Base-by-base conservation (phyloP, 2,888 invertebrate genomes). In the Chloromyia formosa region DNA sequence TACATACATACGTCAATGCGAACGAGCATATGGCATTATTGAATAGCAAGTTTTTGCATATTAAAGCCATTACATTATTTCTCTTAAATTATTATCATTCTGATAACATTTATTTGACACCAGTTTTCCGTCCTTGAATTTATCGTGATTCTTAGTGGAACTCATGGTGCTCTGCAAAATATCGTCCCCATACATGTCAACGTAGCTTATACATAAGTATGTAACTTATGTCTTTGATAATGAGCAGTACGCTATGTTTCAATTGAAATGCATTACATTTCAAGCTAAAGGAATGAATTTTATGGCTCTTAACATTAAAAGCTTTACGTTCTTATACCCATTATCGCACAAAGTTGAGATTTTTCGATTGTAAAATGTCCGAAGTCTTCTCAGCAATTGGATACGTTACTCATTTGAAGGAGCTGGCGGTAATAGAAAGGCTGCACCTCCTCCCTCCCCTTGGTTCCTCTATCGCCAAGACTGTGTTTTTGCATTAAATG, bases 21-120 rank as follows among this genome's bases (percentile, higher is more conserved):
- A 35, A 35, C 27, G 27, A 7, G 27, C n/a, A 35, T 4, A 40
- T 40, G 18, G 23, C 16, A 62, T 62, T 62, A 62, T 62, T 40
- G 40, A 62, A 62, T 20, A 18, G 62, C n/a, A 62, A 40, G 16
- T 35, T 62, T 62, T 40, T 62, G 16, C 62, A 62, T 62, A 62
- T 40, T 62, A 10, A 23, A n/a, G 40, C 62, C 22, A 62, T 62
- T 40, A 40, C 62, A 62, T 62, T 62, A 62, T 62, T 62, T 62
- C 62, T 35, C 16, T 40, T n/a, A 62, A 62, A 40, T 16, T 62
- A 62, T 62, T 40, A 40, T 40, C 62, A 40, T 40, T 61, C 16
- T 40, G 62, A 62, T 62, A 62, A 23, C 62, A 62, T 62, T 62
- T 62, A 62, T 35, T 62, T 40, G 62, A 62, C 62, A 62, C 40